Evolutionary conservation across 2,113 vertebrate species (phyloP).

Genomic region (Cavia porcellus): DNA sequence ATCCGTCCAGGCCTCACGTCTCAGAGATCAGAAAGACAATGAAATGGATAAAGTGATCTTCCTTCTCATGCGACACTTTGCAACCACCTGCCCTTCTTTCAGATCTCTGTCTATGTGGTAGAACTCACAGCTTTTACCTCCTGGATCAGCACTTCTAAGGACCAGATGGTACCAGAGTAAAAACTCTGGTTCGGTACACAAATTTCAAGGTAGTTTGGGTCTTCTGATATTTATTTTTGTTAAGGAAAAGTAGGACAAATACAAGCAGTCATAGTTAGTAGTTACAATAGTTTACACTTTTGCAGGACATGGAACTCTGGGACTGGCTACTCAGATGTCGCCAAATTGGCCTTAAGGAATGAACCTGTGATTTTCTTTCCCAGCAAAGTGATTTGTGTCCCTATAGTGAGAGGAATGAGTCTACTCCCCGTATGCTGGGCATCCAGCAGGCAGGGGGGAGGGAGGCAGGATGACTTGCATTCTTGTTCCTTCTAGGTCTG

Average conservation of each 20-base stretch:
- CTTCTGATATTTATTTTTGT: slow-evolving; percentile 29
- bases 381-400: not conserved
- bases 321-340: not conserved
- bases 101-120: not conserved
- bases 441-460: not conserved
- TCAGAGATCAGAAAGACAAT: not conserved
- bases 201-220: slow-evolving; percentile 28
- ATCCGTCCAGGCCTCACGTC: not conserved
- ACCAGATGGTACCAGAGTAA: not conserved
- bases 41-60: not conserved
- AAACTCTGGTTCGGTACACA: not conserved
- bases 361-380: not conserved
- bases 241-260: slow-evolving; percentile 18
- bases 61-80: not conserved
- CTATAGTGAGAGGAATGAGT: not conserved
- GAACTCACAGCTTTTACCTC: not conserved
- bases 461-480: not conserved
- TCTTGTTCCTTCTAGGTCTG: not conserved
- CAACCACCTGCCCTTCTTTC: not conserved
- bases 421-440: not conserved
- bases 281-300: not conserved
- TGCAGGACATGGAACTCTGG: not conserved
- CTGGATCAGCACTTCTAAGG: not conserved
- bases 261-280: slow-evolving; percentile 16
- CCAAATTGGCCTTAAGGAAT: not conserved